Conservation (phyloP, 35 echinoderm and acorn worm genomes). For the Heliocidaris erythrogramma region DNA sequence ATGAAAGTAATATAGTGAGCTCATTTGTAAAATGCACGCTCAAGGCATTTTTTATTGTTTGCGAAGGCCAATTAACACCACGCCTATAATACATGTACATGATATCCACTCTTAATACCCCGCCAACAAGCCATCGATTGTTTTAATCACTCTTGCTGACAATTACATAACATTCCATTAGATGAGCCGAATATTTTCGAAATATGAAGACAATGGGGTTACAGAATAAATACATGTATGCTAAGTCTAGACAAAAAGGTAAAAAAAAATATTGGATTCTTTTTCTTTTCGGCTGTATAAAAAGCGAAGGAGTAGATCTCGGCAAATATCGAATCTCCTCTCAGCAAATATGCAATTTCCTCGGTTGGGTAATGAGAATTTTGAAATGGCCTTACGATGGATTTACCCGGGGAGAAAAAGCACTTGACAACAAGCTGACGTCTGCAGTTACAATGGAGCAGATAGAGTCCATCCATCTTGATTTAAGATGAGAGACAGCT, state of each 20-base stretch:
- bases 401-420: background rate
- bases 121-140: background rate
- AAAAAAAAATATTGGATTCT: no score
- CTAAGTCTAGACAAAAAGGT: no score
- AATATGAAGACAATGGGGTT: background rate
- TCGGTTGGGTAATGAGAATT: background rate
- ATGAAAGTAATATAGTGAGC: background rate
- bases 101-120: background rate
- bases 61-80: background rate
- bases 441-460: background rate
- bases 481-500: no score
- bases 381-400: background rate
- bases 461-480: no score
- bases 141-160: background rate
- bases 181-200: background rate
- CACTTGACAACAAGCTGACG: background rate
- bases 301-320: no score
- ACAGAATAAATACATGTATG: background rate
- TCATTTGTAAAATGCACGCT: background rate
- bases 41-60: background rate
- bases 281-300: no score
- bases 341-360: background rate
- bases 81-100: background rate
- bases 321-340: background rate
- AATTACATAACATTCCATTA: constrained; percentile 8